Evolutionary conservation across 2,888 invertebrate species (phyloP).

Genomic region (Tanytarsus gracilentus): DNA sequence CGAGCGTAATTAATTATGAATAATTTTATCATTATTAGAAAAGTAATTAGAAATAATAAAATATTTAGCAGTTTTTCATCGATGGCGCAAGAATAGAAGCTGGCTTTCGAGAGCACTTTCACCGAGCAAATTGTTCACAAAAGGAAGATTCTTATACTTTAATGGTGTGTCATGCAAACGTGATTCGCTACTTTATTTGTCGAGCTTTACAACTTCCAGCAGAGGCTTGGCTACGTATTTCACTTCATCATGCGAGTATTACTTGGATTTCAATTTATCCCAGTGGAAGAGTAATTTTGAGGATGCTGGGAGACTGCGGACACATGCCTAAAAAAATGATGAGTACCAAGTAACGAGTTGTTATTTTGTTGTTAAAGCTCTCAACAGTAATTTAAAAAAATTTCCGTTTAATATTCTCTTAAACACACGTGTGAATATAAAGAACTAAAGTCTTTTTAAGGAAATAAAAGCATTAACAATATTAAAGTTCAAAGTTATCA

Average conservation of each 20-base stretch:
- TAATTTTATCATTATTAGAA: not conserved
- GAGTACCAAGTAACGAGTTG: not conserved
- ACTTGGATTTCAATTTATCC: slow-evolving; percentile 84
- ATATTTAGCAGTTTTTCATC: slow-evolving; percentile 61
- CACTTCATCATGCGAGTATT: slow-evolving; percentile 84
- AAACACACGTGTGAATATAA: too few species aligned
- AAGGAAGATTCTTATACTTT: slow-evolving; percentile 76
- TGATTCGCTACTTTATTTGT: slow-evolving; percentile 92
- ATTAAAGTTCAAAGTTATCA: not conserved
- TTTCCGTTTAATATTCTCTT: too few species aligned
- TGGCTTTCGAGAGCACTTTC: slow-evolving; percentile 80
- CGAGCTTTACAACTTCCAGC: slow-evolving; percentile 92
- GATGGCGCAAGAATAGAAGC: slow-evolving; percentile 94
- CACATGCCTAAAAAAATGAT: slow-evolving; percentile 67
- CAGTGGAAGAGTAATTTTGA: slow-evolving; percentile 74
- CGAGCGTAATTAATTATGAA: not conserved
- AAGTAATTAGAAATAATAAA: not conserved
- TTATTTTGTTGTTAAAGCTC: not conserved
- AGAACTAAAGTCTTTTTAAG: too few species aligned
- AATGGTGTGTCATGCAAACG: slow-evolving; percentile 95
- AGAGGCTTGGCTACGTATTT: slow-evolving; percentile 92
- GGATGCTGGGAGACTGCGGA: slow-evolving; percentile 79
- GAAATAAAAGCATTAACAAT: too few species aligned
- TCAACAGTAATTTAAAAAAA: too few species aligned
- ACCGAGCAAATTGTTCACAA: slow-evolving; percentile 76